Percentiles rank a stretch among this genome's conserved stretches.
These are phyloP conservation scores for Pseudochromis fuscus DNA, from an alignment of 2,797 vertebrate species.

Conservation along the genomic window DNA sequence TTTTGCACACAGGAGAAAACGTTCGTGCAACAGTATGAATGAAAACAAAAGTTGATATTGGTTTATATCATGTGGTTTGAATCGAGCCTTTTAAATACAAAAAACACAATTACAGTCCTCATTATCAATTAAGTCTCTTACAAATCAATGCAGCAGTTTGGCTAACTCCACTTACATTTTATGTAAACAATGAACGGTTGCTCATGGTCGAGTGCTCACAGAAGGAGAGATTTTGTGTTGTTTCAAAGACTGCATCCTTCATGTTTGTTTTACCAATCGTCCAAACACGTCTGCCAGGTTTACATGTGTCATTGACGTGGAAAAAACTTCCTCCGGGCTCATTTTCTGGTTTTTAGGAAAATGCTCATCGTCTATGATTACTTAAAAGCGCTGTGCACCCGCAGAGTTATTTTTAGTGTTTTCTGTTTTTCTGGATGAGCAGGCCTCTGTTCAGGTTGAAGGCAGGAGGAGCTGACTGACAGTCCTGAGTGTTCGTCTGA, in stretches of 20 bases:
- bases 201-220: slow-evolving; percentile 1
- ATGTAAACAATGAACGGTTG: not conserved
- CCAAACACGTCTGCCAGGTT: slow-evolving; percentile 12
- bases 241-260: not conserved
- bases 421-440: not conserved
- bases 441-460: not conserved
- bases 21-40: not conserved
- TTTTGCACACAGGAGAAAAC: not conserved
- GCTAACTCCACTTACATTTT: not conserved
- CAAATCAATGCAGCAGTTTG: not conserved
- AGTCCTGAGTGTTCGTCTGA: too few species aligned
- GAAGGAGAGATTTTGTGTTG: slow-evolving; percentile 28
- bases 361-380: not conserved
- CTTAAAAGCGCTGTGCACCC: not conserved
- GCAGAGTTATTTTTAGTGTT: too few species aligned
- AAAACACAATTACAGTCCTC: not conserved
- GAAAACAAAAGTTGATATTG: not conserved
- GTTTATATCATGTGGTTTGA: not conserved
- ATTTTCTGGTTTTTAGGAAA: not conserved
- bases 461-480: too few species aligned
- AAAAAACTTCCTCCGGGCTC: not conserved
- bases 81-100: not conserved
- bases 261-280: slow-evolving; percentile 28
- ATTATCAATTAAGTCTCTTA: not conserved
- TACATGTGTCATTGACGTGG: not conserved